phyloP scores from a whole-genome alignment of 2,113 vertebrate species.

The Clarias gariepinus region DNA sequence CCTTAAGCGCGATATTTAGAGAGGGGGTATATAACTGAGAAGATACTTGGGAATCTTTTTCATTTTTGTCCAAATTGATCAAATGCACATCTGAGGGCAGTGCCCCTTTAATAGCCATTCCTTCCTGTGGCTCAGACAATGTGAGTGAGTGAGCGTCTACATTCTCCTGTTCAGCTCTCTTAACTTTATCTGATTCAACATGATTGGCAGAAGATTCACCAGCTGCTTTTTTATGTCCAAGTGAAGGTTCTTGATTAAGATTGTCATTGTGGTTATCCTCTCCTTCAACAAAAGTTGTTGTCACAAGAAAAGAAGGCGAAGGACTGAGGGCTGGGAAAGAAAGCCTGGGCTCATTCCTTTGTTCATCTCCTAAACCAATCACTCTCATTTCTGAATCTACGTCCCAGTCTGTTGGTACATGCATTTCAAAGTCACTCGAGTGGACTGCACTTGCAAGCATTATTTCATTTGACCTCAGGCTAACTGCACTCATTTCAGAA shows the following conservation, averaged over 20 bases:
- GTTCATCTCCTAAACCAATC: slow-evolving; percentile 55
- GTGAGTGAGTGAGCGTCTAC: not conserved
- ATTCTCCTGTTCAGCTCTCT: not conserved
- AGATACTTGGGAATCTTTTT: slow-evolving; percentile 39
- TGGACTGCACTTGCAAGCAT: slow-evolving; percentile 25
- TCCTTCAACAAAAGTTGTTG: slow-evolving; percentile 53
- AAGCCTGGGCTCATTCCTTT: slow-evolving; percentile 58
- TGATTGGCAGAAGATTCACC: slow-evolving; percentile 7
- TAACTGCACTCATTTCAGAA: slow-evolving; percentile 55
- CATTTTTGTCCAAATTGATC: slow-evolving; percentile 68
- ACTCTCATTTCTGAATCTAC: slow-evolving; percentile 69
- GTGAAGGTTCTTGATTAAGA: slow-evolving; percentile 10
- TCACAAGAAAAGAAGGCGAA: slow-evolving; percentile 69
- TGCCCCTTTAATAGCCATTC: slow-evolving; percentile 65
- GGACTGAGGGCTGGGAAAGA: slow-evolving; percentile 74
- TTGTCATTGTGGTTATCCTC: slow-evolving; percentile 44
- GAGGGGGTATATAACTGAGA: slow-evolving; percentile 31
- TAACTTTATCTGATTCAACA: not conserved
- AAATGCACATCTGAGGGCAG: slow-evolving; percentile 69
- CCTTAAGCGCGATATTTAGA: slow-evolving; percentile 36
- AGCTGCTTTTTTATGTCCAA: not conserved
- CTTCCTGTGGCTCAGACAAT: slow-evolving; percentile 46
- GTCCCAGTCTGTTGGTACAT: slow-evolving; percentile 71
- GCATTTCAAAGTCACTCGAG: slow-evolving; percentile 53
- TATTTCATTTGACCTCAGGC: slow-evolving; percentile 52